Base-by-base conservation (phyloP, 2,797 vertebrate species). In the Clarias fuscus region DNA sequence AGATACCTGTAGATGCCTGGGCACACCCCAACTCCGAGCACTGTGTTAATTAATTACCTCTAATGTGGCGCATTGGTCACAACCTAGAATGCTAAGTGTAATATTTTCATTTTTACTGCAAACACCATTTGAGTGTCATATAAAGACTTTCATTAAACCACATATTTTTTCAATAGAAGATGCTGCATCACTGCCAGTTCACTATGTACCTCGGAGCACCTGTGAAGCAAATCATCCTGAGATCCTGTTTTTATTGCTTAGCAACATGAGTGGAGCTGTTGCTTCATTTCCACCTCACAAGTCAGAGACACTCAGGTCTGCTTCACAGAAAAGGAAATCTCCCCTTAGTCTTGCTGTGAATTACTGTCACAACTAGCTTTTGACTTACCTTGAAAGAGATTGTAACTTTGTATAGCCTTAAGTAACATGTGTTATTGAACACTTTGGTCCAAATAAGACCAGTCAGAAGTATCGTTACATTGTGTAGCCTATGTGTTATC, bases 401-500 rank as follows among this genome's bases (percentile, higher is more conserved):
- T 65, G 86, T 70, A 85, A 65, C 53, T 86, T 84, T 88, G 79
- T 90, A 88, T 88, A 88, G 90, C 90, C 90, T 90, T 89, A 90
- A 89, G 65, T 70, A 27, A 67, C 71, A 65, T 48, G 82, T 86
- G 33, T 88, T 87, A 56, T 27, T 22, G 40, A 56, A 76, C 85
- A 89, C 73, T 71, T 86, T 87, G 84, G 90, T 85, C 76, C 86
- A 88, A 89, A 88, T 83, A 1, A 79, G 88, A 37, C 84, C 85
- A 79, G 88, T 89, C 78, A 81, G 85, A 87, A 59, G 76, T 77
- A 76, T 91, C 40, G 14, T 86, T 48, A 87, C 87, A 79, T 88
- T 87, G 56, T 71, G 77, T 82, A 84, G 43, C 33, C 37, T 67
- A 53, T 22, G 53, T 82, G 27, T 84, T 73, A 30, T 84, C 59